These are phyloP conservation scores for Rhizomys pruinosus DNA, from an alignment of 2,113 vertebrate genomes.

Conservation along the genomic window DNA sequence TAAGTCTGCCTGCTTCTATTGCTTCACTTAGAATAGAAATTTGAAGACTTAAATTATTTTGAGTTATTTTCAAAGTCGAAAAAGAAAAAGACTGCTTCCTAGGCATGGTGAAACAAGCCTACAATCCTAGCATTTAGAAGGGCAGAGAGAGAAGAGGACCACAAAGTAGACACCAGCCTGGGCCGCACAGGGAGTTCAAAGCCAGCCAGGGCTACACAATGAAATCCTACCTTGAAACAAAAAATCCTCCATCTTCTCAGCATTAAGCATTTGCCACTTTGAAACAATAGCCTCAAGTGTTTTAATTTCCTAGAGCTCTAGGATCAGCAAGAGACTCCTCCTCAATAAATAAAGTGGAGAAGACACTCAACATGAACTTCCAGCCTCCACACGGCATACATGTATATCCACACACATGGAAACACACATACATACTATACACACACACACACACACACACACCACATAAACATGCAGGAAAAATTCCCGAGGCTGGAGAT, in stretches of 20 bases:
- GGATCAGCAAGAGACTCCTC: neutral
- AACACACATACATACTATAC: too few species aligned
- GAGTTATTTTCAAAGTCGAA: neutral
- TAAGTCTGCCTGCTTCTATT: neutral
- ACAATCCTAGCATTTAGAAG: neutral
- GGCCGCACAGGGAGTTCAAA: neutral
- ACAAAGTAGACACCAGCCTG: neutral
- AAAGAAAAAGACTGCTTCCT: neutral
- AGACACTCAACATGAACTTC: neutral
- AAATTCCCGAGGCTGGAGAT: too few species aligned
- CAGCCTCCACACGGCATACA: neutral
- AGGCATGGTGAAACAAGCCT: neutral
- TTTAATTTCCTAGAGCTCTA: neutral
- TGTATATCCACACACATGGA: neutral
- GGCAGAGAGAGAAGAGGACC: neutral
- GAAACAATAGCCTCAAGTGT: slow-evolving; percentile 34
- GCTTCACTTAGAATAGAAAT: slow-evolving; percentile 12
- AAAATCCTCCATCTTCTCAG: neutral
- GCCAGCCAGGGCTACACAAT: neutral
- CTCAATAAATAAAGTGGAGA: neutral
- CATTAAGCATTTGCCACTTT: slow-evolving; percentile 12
- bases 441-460: too few species aligned
- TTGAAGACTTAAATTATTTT: neutral
- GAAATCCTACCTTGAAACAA: neutral
- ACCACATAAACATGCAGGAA: neutral